Percentiles rank a stretch among this genome's conserved stretches.
These are phyloP conservation scores for Porites lobata DNA, from an alignment of 92 coral and sea anemone genomes.

Conservation along the genomic window DNA sequence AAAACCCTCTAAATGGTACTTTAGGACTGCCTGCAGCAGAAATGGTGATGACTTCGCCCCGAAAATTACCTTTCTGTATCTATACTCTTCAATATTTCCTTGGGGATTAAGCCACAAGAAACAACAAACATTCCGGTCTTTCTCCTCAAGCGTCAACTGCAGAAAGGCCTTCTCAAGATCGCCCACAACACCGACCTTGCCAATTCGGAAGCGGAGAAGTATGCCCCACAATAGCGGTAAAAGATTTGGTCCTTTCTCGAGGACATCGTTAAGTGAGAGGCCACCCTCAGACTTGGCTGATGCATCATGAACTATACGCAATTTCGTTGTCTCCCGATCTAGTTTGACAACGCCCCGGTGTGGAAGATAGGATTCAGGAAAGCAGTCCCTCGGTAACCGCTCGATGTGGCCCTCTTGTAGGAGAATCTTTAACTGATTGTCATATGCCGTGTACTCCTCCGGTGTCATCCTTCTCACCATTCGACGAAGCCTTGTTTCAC, in stretches of 20 bases:
- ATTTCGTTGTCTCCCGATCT: no score
- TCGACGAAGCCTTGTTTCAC: no score
- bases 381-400: no score
- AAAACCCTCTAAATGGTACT: background rate
- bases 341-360: no score
- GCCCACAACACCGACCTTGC: constrained; percentile 17
- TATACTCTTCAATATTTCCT: constrained; percentile 22
- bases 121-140: constrained; percentile 19
- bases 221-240: constrained; percentile 34
- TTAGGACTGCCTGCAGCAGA: constrained; percentile 14
- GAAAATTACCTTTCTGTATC: constrained; percentile 21
- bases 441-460: no score
- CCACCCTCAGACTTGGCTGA: no score
- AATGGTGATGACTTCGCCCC: constrained; percentile 27
- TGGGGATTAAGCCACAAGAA: constrained; percentile 39
- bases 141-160: constrained; percentile 13
- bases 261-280: background rate
- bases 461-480: no score
- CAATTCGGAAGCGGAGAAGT: constrained; percentile 30
- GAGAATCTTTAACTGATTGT: no score
- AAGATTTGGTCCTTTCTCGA: constrained; percentile 1
- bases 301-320: no score
- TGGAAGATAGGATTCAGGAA: no score
- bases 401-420: no score
- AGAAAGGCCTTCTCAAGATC: constrained; percentile 25